Evolutionary conservation across 2,797 vertebrate species (phyloP).

Genomic region (Sebastes hubbsi): DNA sequence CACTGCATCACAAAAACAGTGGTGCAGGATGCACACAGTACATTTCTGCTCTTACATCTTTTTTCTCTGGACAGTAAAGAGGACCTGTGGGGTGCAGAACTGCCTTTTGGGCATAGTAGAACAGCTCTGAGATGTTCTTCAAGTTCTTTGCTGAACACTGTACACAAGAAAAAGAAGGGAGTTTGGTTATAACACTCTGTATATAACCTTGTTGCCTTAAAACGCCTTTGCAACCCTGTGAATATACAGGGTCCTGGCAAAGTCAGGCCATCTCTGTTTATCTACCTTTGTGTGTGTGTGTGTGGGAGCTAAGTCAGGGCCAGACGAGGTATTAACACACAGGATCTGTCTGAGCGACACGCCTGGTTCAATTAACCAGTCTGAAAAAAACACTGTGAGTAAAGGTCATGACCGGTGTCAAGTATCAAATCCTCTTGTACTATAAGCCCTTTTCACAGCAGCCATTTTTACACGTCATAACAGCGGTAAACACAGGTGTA

Average conservation of each 20-base stretch:
- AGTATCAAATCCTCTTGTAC: neutral
- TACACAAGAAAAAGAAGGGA: conserved; percentile 39
- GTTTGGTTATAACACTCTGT: neutral
- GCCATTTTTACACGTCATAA: too few species aligned
- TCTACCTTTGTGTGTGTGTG: conserved; percentile 20
- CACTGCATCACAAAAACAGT: neutral
- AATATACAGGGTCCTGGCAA: neutral
- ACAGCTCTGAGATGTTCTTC: conserved; percentile 98
- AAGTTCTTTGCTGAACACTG: conserved; percentile 98
- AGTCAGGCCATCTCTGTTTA: conserved; percentile 5
- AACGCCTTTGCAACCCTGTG: neutral
- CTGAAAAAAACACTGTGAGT: conserved; percentile 24
- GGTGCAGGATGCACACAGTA: neutral
- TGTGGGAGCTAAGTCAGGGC: conserved; percentile 29
- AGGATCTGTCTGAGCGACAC: conserved; percentile 56
- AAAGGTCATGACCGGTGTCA: neutral
- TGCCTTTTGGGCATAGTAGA: conserved; percentile 98
- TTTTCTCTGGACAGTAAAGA: conserved; percentile 95
- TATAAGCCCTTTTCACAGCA: too few species aligned
- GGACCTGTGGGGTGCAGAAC: conserved; percentile 96
- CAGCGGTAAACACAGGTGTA: too few species aligned
- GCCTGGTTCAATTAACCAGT: conserved; percentile 49
- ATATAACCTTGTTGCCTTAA: neutral
- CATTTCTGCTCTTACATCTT: conserved; percentile 84
- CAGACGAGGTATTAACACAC: conserved; percentile 66